A percentile compares a stretch with the other conserved stretches of the same genome.
Evolutionary conservation across 2,888 invertebrate genomes (phyloP).

Genomic region (Steromphala cineraria): DNA sequence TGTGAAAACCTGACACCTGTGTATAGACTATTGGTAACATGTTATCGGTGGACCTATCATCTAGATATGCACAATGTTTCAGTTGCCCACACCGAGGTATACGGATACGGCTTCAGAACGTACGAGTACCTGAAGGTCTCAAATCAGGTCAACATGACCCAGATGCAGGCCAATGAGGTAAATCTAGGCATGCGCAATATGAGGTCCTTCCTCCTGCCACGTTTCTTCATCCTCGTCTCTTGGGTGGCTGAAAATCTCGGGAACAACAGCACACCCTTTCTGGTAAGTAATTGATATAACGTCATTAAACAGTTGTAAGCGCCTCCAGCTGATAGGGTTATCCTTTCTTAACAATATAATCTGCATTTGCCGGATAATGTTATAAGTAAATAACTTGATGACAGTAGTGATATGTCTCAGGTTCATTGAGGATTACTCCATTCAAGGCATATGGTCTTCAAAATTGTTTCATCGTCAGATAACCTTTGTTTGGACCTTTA

Average conservation of each 20-base stretch:
- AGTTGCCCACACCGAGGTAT: constrained; percentile 66
- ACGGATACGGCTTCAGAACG: constrained; percentile 67
- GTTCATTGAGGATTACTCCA: too few species aligned
- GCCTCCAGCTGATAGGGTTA: too few species aligned
- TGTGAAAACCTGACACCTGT: too few species aligned
- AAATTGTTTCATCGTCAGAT: too few species aligned
- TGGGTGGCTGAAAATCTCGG: constrained; percentile 35
- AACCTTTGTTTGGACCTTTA: too few species aligned
- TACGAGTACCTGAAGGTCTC: constrained; percentile 64
- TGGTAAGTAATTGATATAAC: constrained; percentile 49
- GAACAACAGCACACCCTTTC: constrained; percentile 43
- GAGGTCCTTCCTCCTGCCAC: constrained; percentile 61
- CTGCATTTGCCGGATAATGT: too few species aligned
- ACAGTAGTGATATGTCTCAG: too few species aligned
- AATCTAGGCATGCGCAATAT: constrained; percentile 64
- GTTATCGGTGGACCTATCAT: too few species aligned
- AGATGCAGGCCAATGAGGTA: constrained; percentile 46
- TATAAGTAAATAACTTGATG: too few species aligned
- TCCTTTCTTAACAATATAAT: too few species aligned
- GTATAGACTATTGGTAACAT: too few species aligned
- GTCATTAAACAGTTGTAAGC: background rate
- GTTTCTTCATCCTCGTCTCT: constrained; percentile 47
- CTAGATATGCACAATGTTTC: constrained; percentile 31
- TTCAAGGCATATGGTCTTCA: too few species aligned
- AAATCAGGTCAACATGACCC: constrained; percentile 20